phyloP scores from a whole-genome alignment of 2,797 vertebrate species.

The Phrynocephalus forsythii region DNA sequence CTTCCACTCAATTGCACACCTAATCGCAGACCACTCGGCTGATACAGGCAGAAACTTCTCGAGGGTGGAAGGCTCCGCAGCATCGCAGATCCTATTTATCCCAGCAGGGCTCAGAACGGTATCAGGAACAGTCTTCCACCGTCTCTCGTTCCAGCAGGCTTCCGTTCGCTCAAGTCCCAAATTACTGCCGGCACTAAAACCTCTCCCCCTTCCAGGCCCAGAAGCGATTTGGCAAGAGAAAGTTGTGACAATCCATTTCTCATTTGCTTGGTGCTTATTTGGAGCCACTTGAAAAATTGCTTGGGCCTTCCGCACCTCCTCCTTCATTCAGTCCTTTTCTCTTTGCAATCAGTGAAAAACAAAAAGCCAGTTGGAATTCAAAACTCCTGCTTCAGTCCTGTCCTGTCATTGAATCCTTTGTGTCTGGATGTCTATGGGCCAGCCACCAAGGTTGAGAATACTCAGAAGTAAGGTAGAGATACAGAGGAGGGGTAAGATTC shows the following conservation, averaged over 20 bases:
- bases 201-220: neutral
- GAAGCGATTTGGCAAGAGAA: slow-evolving; percentile 17
- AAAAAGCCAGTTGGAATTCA: neutral
- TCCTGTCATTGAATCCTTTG: slow-evolving; percentile 10
- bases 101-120: slow-evolving; percentile 18
- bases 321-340: neutral
- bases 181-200: slow-evolving; percentile 22
- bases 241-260: slow-evolving; percentile 37
- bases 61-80: neutral
- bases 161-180: neutral
- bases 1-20: slow-evolving; percentile 40
- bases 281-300: neutral
- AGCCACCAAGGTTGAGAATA: no score
- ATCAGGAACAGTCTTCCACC: neutral
- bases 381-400: neutral
- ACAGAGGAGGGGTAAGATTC: no score
- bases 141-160: neutral
- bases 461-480: no score
- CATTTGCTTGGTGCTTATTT: slow-evolving; percentile 27
- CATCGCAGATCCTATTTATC: slow-evolving; percentile 28
- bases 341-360: neutral
- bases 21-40: slow-evolving; percentile 24
- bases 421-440: no score
- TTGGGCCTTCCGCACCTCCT: neutral
- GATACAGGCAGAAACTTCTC: slow-evolving; percentile 1